These are phyloP conservation scores for Mungos mungo DNA, from an alignment of 2,113 vertebrate species.

Conservation along the genomic window DNA sequence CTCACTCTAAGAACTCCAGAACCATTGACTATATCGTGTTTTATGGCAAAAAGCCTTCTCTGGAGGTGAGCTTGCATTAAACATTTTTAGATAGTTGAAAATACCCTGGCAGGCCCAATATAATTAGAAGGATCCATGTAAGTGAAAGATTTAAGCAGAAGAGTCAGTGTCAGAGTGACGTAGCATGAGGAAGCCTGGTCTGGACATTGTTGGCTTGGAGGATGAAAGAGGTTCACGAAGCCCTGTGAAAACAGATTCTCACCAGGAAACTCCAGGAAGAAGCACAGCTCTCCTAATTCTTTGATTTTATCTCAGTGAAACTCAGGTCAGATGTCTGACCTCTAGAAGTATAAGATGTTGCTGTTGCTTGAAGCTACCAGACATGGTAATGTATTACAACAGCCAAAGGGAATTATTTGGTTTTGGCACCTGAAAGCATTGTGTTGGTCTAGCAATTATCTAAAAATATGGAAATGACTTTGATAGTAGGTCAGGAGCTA, in stretches of 20 bases:
- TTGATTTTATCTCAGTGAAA: background rate
- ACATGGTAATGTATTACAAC: background rate
- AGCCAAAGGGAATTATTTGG: background rate
- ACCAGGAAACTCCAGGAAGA: background rate
- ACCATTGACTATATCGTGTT: background rate
- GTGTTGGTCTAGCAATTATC: background rate
- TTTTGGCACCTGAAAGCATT: background rate
- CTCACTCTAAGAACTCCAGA: background rate
- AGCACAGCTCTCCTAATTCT: accelerated
- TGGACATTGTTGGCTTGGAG: background rate
- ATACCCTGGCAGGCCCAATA: background rate
- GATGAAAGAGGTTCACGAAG: background rate
- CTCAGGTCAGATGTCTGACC: background rate
- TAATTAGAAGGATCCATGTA: background rate
- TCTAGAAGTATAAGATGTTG: background rate
- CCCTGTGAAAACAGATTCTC: background rate
- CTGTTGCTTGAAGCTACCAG: background rate
- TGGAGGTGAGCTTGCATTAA: background rate
- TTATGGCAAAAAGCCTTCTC: background rate
- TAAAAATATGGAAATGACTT: background rate
- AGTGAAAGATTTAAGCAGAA: background rate
- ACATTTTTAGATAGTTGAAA: background rate
- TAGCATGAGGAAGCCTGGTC: background rate
- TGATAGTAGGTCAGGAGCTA: background rate
- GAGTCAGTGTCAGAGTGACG: background rate